Conservation (phyloP, 2,797 vertebrate genomes). For the Merluccius polli region DNA sequence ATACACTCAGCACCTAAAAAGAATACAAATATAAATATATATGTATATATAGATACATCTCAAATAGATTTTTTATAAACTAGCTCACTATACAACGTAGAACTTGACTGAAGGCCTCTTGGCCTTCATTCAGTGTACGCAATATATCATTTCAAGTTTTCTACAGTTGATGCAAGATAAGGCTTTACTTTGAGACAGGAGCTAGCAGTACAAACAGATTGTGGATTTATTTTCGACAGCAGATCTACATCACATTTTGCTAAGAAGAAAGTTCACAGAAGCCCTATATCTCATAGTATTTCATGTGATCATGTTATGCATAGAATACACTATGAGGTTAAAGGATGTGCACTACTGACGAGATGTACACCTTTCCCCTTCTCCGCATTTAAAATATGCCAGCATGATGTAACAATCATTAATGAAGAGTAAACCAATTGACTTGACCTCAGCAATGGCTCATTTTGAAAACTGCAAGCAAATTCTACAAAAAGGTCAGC, state of each 20-base stretch:
- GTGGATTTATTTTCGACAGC: neutral
- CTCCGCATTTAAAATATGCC: neutral
- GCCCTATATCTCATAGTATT: conserved; percentile 5
- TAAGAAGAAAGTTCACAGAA: neutral
- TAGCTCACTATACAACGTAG: neutral
- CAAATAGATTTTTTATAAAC: conserved; percentile 18
- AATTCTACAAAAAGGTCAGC: neutral
- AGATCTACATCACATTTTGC: neutral
- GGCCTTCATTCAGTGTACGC: conserved; percentile 23
- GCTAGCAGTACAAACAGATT: conserved; percentile 1
- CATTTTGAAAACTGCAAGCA: conserved; percentile 6
- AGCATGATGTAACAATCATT: neutral
- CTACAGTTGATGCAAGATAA: conserved; percentile 25
- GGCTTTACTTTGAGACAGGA: conserved; percentile 37
- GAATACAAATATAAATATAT: conserved; percentile 48
- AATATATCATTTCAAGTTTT: conserved; percentile 1
- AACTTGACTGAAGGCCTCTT: too few species aligned
- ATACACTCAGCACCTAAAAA: conserved; percentile 43
- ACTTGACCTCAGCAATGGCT: neutral
- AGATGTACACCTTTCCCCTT: neutral
- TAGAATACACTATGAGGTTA: conserved; percentile 5
- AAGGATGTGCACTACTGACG: neutral
- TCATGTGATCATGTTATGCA: conserved; percentile 19
- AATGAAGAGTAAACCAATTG: neutral
- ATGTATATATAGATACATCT: conserved; percentile 28